Evolutionary conservation across 1,140 invertebrate species (phyloP).

Genomic region (Paraescarpia echinospica): DNA sequence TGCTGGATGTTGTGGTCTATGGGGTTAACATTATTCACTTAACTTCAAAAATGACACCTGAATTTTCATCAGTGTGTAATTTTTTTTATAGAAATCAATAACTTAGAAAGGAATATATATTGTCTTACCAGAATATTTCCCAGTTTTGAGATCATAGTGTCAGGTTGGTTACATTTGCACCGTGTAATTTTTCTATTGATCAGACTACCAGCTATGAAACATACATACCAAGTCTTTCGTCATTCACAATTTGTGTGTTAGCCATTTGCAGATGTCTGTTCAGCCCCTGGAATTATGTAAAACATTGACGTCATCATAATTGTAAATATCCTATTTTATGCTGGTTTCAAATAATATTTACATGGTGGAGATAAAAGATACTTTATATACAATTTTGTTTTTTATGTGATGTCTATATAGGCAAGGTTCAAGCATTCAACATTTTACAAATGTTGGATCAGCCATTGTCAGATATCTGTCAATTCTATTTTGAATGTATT

Average conservation of each 20-base stretch:
- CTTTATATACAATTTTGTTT: too few relatives aligned
- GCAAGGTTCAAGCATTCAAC: background rate
- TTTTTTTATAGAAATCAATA: background rate
- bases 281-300: background rate
- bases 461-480: too few relatives aligned
- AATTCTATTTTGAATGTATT: too few relatives aligned
- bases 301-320: background rate
- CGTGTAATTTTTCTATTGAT: background rate
- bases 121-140: background rate
- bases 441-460: background rate
- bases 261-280: background rate
- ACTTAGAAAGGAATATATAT: background rate
- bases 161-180: background rate
- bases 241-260: constrained; percentile 3
- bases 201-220: background rate
- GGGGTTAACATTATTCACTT: too few relatives aligned
- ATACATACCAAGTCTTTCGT: constrained; percentile 14
- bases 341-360: too few relatives aligned
- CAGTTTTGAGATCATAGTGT: background rate
- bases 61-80: background rate
- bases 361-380: too few relatives aligned
- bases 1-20: too few relatives aligned
- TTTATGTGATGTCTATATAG: background rate
- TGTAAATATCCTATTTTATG: background rate
- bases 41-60: background rate